A percentile compares a stretch with the other conserved stretches of the same genome.
Evolutionary conservation across 2,113 vertebrate genomes (phyloP).

Genomic region (Microtus montanus): DNA sequence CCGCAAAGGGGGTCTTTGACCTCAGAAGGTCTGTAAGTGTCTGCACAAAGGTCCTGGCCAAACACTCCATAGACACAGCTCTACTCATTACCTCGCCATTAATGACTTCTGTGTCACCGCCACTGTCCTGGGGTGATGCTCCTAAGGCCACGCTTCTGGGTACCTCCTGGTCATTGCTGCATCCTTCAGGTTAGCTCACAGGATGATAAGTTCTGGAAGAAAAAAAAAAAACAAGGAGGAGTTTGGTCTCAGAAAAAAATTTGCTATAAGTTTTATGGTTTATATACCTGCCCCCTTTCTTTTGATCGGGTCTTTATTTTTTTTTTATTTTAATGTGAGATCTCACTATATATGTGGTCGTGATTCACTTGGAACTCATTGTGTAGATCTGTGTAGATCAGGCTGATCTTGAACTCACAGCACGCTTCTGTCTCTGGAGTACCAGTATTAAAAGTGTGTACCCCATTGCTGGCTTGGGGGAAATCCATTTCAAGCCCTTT

Average conservation of each 20-base stretch:
- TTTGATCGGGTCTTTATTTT: not conserved
- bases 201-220: not conserved
- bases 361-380: not conserved
- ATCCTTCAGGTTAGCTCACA: not conserved
- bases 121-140: not conserved
- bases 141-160: not conserved
- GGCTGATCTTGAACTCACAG: not conserved
- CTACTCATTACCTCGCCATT: not conserved
- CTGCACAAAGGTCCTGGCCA: not conserved
- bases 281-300: not conserved
- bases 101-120: not conserved
- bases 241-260: not conserved
- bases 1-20: not conserved
- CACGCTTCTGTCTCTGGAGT: not conserved
- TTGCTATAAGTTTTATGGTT: not conserved
- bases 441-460: not conserved
- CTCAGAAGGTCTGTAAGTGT: not conserved
- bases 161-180: accelerated
- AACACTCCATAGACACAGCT: accelerated
- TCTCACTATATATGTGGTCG: not conserved
- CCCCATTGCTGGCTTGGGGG: too few species aligned
- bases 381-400: not conserved
- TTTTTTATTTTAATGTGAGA: not conserved
- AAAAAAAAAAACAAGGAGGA: not conserved
- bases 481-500: too few species aligned